Evolutionary conservation across 2,888 invertebrate genomes (phyloP).

Genomic region (Hypomecis atomaria): DNA sequence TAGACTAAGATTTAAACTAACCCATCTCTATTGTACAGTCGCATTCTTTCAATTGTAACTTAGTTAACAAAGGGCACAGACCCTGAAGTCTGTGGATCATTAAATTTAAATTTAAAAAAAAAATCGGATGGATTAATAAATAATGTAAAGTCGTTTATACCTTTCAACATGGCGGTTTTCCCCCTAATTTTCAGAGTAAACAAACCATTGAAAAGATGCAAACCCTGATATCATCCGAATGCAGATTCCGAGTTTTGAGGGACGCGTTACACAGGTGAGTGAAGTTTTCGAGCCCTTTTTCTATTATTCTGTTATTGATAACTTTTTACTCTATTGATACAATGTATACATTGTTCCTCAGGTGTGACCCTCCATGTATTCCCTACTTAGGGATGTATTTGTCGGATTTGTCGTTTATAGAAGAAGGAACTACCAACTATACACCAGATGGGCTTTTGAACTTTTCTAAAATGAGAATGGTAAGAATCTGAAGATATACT

Average conservation of each 20-base stretch:
- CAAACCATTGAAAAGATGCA: slow-evolving; percentile 95
- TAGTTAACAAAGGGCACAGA: too few species aligned
- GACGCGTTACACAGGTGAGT: slow-evolving; percentile 90
- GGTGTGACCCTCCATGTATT: slow-evolving; percentile 95
- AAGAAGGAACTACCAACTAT: slow-evolving; percentile 96
- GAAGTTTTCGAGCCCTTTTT: neutral
- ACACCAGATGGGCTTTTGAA: slow-evolving; percentile 95
- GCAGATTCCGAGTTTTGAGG: slow-evolving; percentile 93
- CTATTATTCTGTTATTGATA: neutral
- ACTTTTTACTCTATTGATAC: neutral
- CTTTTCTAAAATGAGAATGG: slow-evolving; percentile 98
- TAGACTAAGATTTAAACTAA: too few species aligned
- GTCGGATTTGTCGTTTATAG: slow-evolving; percentile 95
- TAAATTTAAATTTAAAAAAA: too few species aligned
- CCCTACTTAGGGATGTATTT: slow-evolving; percentile 95
- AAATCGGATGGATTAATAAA: too few species aligned
- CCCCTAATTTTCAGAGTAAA: slow-evolving; percentile 86
- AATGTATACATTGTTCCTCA: slow-evolving; percentile 42
- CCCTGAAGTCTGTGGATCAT: too few species aligned
- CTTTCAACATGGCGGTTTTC: too few species aligned
- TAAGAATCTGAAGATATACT: slow-evolving; percentile 59
- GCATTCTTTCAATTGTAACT: too few species aligned
- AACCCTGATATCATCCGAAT: slow-evolving; percentile 94
- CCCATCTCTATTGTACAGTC: too few species aligned
- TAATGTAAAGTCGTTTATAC: too few species aligned